Base-by-base conservation (phyloP, 2,888 invertebrate species). In the Sepiola atlantica region DNA sequence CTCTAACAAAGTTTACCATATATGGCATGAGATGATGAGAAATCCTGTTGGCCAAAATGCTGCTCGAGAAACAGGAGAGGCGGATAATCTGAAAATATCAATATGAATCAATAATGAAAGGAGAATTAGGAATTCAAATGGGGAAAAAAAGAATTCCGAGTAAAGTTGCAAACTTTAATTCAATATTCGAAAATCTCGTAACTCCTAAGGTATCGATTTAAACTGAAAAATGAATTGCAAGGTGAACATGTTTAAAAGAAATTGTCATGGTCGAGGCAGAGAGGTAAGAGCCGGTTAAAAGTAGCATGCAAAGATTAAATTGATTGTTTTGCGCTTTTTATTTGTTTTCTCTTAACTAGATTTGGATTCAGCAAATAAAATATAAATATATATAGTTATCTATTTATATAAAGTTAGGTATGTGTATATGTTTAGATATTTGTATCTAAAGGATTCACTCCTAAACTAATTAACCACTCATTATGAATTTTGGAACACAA, bases 111-210 rank as follows among this genome's bases (percentile, higher is more conserved):
- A 77, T 77, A 77, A 77, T 77, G n/a, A 77, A 77, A 77, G 77
- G 77, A 28, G 16, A 77, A 77, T 77, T 77, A 77, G 0, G 10
- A 77, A 77, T 77, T 77, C 77, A 77, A 45, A 28, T 77, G 77
- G 14, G 45, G 45, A 8, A 8, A 45, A 77, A 77, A 77, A n/a
- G 10, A 24, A 6, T 61, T 77, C 14, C n/a, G 14, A 18, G 10
- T 77, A 28, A 77, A 77, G 77, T 77, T 77, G 77, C 77, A 77
- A 77, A 77, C 77, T 77, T 77, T 77, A 77, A 77, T 77, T 77
- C 77, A 77, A 77, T 77, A 77, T 77, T 77, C 28, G 12, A 77
- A 77, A 77, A 77, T 77, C 77, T 77, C 28, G 28, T 77, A 77
- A 77, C 77, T 77, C n/a, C n/a, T n/a, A 77, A 77, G n/a, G 77